Conservation (phyloP, 2,888 invertebrate genomes). For the Xylota sylvarum region DNA sequence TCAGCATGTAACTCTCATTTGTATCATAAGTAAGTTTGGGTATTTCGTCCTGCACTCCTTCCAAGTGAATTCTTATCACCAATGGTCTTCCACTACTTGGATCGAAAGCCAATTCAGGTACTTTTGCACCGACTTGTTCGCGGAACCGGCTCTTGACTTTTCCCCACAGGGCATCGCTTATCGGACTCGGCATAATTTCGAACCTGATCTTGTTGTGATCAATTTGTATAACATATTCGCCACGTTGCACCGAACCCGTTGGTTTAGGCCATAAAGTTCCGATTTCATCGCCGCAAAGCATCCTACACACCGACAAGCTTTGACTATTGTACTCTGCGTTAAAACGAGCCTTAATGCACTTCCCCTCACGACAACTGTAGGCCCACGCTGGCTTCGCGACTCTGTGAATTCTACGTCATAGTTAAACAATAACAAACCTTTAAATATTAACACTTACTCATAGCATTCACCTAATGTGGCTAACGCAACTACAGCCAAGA, state of each 20-base stretch:
- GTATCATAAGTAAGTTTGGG: conserved; percentile 84
- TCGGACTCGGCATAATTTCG: conserved; percentile 75
- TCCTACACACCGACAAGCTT: conserved; percentile 82
- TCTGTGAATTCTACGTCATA: no score
- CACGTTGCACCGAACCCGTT: conserved; percentile 80
- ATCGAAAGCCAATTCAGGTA: conserved; percentile 70
- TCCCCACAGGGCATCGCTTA: conserved; percentile 77
- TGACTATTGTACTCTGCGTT: conserved; percentile 71
- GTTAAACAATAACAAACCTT: neutral
- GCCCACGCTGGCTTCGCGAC: conserved; percentile 53
- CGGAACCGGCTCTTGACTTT: conserved; percentile 81
- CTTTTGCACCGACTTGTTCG: conserved; percentile 78
- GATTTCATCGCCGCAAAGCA: conserved; percentile 83
- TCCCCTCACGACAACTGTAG: conserved; percentile 75
- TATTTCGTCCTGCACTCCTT: conserved; percentile 44
- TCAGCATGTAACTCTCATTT: conserved; percentile 85
- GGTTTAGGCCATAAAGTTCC: conserved; percentile 83
- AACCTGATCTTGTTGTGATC: conserved; percentile 81
- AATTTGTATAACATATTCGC: conserved; percentile 82
- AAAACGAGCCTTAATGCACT: conserved; percentile 76
- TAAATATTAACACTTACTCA: conserved; percentile 19
- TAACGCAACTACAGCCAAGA: conserved; percentile 3
- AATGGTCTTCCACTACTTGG: conserved; percentile 82
- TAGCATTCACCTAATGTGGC: neutral
- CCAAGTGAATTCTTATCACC: conserved; percentile 81